Conservation (phyloP, 2,888 invertebrate genomes). For the Nyleta sp. region DNA sequence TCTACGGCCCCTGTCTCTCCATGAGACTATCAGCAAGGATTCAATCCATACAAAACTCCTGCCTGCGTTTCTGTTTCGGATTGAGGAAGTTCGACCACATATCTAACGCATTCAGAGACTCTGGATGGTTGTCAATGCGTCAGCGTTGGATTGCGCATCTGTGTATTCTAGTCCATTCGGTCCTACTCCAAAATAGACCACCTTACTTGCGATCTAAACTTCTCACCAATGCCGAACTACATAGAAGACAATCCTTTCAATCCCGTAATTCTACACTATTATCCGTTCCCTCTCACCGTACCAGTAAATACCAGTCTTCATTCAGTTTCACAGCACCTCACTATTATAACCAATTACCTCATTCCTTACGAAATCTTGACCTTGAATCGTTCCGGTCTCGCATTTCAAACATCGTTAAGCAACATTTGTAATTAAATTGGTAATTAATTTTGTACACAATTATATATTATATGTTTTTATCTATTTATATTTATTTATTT, state of each 20-base stretch:
- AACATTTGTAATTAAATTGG: no score
- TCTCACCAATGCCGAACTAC: background rate
- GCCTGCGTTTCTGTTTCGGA: background rate
- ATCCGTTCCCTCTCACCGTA: background rate
- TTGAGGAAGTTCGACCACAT: slow-evolving; percentile 6
- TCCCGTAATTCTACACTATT: background rate
- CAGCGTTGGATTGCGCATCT: background rate
- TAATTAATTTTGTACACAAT: no score
- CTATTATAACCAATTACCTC: background rate
- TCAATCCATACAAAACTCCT: background rate
- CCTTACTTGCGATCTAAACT: background rate
- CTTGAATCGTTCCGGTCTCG: no score
- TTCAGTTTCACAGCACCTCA: background rate
- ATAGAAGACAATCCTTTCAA: background rate
- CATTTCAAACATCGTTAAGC: no score
- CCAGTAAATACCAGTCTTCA: background rate
- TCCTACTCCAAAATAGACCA: background rate
- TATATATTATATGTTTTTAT: no score
- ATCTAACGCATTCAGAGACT: background rate
- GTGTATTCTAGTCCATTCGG: background rate
- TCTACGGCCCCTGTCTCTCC: background rate
- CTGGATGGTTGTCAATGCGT: slow-evolving; percentile 2
- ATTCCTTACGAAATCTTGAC: no score
- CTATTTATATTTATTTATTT: no score
- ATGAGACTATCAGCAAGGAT: background rate